A percentile compares a stretch with the other conserved stretches of the same genome.
Evolutionary conservation across 1,140 invertebrate genomes (phyloP).

Genomic region (Aradophagus sp.): DNA sequence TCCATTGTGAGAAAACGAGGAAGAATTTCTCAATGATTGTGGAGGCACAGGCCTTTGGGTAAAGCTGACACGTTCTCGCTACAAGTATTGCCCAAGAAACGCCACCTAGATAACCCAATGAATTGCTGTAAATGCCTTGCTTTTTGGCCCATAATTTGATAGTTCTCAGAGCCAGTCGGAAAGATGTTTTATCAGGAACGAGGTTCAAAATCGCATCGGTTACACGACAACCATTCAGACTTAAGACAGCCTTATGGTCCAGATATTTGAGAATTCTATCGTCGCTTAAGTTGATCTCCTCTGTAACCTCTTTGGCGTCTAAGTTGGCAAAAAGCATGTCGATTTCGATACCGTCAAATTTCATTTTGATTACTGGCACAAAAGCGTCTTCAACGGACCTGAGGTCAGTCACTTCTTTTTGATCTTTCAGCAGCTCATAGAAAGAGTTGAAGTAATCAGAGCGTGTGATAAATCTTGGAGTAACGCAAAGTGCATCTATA

Average conservation of each 20-base stretch:
- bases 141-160: constrained; percentile 99
- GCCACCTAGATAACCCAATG: constrained; percentile 97
- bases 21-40: constrained; percentile 99
- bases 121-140: constrained; percentile 98
- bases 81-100: constrained; percentile 99
- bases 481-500: constrained; percentile 99
- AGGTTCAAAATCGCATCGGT: constrained; percentile 98
- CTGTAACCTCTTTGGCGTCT: constrained; percentile 93
- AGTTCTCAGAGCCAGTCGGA: constrained; percentile 92
- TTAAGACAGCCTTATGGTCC: constrained; percentile 96
- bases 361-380: constrained; percentile 99
- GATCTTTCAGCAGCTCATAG: constrained; percentile 90
- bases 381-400: constrained; percentile 97
- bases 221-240: constrained; percentile 97
- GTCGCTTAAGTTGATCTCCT: constrained; percentile 87
- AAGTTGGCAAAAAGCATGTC: constrained; percentile 98
- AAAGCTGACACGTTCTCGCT: constrained; percentile 97
- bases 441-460: constrained; percentile 97
- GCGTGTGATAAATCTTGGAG: constrained; percentile 95
- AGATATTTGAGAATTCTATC: constrained; percentile 95
- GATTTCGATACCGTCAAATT: constrained; percentile 98
- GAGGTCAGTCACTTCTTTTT: constrained; percentile 90
- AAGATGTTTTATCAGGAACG: constrained; percentile 96
- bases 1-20: constrained; percentile 96
- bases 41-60: constrained; percentile 96